Evolutionary conservation across 2,113 vertebrate genomes (phyloP).

Genomic region (Lophius piscatorius): DNA sequence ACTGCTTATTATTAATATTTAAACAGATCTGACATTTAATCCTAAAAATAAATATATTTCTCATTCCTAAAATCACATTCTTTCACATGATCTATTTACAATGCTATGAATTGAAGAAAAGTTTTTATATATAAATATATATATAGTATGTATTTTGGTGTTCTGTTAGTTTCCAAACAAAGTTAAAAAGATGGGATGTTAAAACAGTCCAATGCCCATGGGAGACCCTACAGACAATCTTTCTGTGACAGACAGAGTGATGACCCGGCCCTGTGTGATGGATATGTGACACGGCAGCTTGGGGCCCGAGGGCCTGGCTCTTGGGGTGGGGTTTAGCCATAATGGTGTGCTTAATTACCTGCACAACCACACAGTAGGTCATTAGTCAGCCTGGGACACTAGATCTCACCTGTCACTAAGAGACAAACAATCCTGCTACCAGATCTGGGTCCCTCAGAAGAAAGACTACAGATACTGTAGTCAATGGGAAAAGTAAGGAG

Average conservation of each 20-base stretch:
- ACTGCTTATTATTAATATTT: no score
- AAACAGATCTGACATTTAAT: no score
- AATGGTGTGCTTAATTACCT: conserved; percentile 84
- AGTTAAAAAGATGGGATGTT: conserved; percentile 52
- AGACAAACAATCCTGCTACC: conserved; percentile 73
- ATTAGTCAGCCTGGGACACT: conserved; percentile 73
- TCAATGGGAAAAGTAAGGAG: conserved; percentile 13
- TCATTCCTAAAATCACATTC: no score
- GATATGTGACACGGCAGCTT: conserved; percentile 73
- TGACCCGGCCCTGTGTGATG: conserved; percentile 71
- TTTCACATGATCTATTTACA: background rate
- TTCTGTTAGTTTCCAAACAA: conserved; percentile 30
- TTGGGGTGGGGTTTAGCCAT: conserved; percentile 73
- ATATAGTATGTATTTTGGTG: no score
- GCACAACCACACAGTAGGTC: conserved; percentile 75
- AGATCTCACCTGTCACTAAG: conserved; percentile 71
- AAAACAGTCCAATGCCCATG: conserved; percentile 43
- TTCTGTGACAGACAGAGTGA: conserved; percentile 69
- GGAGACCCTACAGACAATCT: conserved; percentile 56
- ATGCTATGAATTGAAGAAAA: background rate
- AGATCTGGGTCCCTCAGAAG: conserved; percentile 50
- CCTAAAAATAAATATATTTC: no score
- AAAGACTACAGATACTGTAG: conserved; percentile 21
- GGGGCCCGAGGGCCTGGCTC: conserved; percentile 66
- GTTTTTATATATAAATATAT: no score